phyloP scores from a whole-genome alignment of 2,888 invertebrate species.

The Pycnomerus fuliginosus region DNA sequence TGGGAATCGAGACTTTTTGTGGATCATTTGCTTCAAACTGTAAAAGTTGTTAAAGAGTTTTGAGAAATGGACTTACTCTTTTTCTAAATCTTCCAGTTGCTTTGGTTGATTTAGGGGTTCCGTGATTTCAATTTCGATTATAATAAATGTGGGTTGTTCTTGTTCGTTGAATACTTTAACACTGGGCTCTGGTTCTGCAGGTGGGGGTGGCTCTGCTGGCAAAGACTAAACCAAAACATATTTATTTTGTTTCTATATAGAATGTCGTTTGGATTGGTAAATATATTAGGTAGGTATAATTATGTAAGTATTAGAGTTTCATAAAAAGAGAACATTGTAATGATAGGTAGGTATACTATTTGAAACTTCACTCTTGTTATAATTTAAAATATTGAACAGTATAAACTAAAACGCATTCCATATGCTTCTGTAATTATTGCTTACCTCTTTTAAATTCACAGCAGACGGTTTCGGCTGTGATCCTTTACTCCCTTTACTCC shows the following conservation, averaged over 20 bases:
- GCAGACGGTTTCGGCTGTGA: constrained; percentile 4
- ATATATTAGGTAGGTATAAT: too few species aligned
- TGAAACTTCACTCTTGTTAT: background rate
- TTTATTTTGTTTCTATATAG: too few species aligned
- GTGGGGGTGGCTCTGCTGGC: constrained; percentile 26
- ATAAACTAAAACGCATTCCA: background rate
- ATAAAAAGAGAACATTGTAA: background rate
- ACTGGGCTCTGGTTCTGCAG: constrained; percentile 40
- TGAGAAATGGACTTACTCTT: constrained; percentile 27
- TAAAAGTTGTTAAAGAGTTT: background rate
- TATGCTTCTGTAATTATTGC: constrained; percentile 2
- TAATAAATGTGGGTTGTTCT: constrained; percentile 45
- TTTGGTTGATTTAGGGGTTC: constrained; percentile 38
- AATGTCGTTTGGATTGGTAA: too few species aligned
- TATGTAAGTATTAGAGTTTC: background rate
- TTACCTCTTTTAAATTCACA: constrained; percentile 14
- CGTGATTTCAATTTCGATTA: constrained; percentile 47
- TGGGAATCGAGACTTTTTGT: constrained; percentile 24
- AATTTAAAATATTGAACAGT: background rate
- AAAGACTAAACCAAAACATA: constrained; percentile 21
- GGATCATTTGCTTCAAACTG: constrained; percentile 28
- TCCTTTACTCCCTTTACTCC: constrained; percentile 21
- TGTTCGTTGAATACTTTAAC: constrained; percentile 41
- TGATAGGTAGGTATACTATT: background rate
- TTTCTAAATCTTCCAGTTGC: constrained; percentile 42